A percentile compares a stretch with the other conserved stretches of the same genome.
Conservation (phyloP, 2,797 vertebrate genomes). For the Microctenopoma lineatum region DNA sequence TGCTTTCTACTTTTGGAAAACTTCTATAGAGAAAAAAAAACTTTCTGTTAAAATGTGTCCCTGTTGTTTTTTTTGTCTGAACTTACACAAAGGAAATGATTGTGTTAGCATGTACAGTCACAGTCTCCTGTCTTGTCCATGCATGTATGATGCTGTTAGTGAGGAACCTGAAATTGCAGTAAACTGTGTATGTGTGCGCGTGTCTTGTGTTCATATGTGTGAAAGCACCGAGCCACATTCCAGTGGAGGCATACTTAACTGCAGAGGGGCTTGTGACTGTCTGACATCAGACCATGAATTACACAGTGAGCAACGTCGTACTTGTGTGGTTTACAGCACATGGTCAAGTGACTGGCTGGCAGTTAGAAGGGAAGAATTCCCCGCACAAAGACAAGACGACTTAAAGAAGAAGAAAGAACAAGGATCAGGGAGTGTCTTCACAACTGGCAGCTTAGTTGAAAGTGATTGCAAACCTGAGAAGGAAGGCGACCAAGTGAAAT, state of each 20-base stretch:
- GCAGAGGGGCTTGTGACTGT: conserved; percentile 68
- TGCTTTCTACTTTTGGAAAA: neutral
- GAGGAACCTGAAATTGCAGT: conserved; percentile 51
- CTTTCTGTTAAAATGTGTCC: neutral
- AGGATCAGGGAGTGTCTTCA: conserved; percentile 16
- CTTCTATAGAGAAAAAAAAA: too few relatives aligned
- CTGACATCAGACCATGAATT: conserved; percentile 70
- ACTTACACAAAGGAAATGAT: neutral
- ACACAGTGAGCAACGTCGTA: conserved; percentile 60
- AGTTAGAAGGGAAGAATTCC: conserved; percentile 26
- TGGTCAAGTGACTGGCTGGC: conserved; percentile 64
- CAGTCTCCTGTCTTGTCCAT: conserved; percentile 39
- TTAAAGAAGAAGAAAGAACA: conserved; percentile 20
- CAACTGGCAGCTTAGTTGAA: conserved; percentile 6
- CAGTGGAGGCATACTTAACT: conserved; percentile 68
- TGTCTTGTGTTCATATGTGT: conserved; percentile 15
- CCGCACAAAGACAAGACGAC: conserved; percentile 1
- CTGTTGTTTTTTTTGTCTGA: neutral
- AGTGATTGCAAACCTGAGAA: conserved; percentile 2
- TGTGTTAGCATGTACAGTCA: conserved; percentile 23
- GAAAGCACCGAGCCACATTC: conserved; percentile 60
- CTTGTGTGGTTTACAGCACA: conserved; percentile 53
- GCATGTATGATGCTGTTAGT: conserved; percentile 52
- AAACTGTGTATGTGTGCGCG: conserved; percentile 21
- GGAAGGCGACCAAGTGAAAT: neutral